phyloP scores from a whole-genome alignment of 1,140 invertebrate species.

The Mycetomoellerius zeteki region DNA sequence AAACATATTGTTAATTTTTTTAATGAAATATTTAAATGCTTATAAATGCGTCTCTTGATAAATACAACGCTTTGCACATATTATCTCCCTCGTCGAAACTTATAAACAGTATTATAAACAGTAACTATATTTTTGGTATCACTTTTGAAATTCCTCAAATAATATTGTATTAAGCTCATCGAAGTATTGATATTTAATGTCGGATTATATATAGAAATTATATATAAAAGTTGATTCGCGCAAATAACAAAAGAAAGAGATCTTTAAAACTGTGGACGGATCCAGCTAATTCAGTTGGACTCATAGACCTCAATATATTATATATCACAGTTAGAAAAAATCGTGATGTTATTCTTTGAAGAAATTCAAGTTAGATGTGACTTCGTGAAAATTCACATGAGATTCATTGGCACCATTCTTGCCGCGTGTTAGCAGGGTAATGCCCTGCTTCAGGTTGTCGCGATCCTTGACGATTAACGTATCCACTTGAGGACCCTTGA shows the following conservation, averaged over 20 bases:
- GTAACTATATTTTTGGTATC: neutral
- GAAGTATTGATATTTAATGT: neutral
- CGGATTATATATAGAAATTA: neutral
- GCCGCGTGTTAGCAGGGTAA: constrained; percentile 13
- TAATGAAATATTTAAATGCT: neutral
- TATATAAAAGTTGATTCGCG: neutral
- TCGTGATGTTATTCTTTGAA: neutral
- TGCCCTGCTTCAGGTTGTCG: neutral
- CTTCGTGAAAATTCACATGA: constrained; percentile 1
- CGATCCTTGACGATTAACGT: constrained; percentile 26
- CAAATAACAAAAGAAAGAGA: neutral
- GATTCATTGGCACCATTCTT: neutral
- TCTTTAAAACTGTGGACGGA: neutral
- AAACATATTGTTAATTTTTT: neutral
- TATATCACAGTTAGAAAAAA: constrained; percentile 1
- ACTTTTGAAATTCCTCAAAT: neutral
- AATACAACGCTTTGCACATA: neutral
- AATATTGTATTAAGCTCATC: neutral
- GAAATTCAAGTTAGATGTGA: neutral
- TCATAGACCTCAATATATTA: neutral
- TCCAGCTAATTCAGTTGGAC: neutral
- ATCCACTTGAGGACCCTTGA: constrained; percentile 37
- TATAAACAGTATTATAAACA: neutral
- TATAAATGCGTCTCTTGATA: neutral
- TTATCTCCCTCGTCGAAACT: neutral